Conservation (phyloP, 2,888 invertebrate species). For the Eurytoma adleriae region DNA sequence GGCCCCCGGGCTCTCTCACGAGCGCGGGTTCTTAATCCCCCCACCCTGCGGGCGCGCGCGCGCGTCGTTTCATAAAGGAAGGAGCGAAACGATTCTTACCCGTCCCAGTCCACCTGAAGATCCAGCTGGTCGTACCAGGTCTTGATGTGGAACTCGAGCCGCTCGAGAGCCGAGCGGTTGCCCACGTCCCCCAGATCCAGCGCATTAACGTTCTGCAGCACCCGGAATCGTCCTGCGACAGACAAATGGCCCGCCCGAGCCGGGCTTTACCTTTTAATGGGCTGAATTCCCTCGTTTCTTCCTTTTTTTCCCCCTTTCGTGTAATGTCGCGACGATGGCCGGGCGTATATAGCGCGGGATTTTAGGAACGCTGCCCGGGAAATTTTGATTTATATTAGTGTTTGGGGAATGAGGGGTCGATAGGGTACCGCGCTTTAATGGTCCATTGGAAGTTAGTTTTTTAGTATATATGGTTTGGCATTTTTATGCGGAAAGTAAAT, state of each 20-base stretch:
- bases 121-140: slow-evolving; percentile 73
- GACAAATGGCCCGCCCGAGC: not conserved
- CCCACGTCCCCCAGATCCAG: slow-evolving; percentile 69
- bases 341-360: not conserved
- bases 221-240: slow-evolving; percentile 70
- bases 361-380: too few relatives aligned
- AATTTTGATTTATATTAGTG: too few relatives aligned
- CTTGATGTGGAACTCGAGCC: slow-evolving; percentile 67
- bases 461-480: too few relatives aligned
- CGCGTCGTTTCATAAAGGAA: not conserved
- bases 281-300: slow-evolving; percentile 6
- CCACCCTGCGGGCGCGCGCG: not conserved
- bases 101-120: slow-evolving; percentile 60
- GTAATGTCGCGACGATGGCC: not conserved
- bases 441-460: too few relatives aligned
- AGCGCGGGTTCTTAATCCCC: not conserved
- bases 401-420: too few relatives aligned
- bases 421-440: too few relatives aligned
- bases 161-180: slow-evolving; percentile 61
- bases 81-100: slow-evolving; percentile 33
- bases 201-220: slow-evolving; percentile 75
- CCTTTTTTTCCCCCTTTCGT: not conserved
- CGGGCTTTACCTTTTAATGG: slow-evolving; percentile 5
- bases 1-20: too few relatives aligned
- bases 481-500: too few relatives aligned